These are phyloP conservation scores for Gisinianus flammeolus DNA, from an alignment of 2,888 invertebrate species.

Conservation along the genomic window DNA sequence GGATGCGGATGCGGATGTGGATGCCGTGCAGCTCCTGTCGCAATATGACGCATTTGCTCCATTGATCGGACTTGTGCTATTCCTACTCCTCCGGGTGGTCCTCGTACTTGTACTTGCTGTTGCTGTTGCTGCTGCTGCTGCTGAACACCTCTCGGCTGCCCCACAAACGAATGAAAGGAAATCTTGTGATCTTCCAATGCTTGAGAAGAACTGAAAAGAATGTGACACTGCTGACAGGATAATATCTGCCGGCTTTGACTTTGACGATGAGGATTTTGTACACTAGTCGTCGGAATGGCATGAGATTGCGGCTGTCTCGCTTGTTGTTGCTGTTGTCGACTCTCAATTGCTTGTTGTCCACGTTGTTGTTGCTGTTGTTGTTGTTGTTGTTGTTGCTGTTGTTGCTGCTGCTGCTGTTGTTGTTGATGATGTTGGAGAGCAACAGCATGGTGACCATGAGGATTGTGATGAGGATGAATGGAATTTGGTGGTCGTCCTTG, in stretches of 20 bases:
- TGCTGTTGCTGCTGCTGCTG: background rate
- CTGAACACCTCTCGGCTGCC: background rate
- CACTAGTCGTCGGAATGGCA: background rate
- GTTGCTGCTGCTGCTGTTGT: background rate
- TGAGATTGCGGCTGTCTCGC: background rate
- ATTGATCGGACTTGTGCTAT: background rate
- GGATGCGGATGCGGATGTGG: too few species aligned
- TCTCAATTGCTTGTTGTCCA: too few species aligned
- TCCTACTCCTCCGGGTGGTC: background rate
- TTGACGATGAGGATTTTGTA: slow-evolving; percentile 2
- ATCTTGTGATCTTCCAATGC: slow-evolving; percentile 48
- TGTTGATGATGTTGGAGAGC: background rate
- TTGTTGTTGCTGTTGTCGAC: background rate
- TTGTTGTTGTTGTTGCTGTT: background rate
- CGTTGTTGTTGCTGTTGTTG: background rate
- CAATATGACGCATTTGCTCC: slow-evolving; percentile 31
- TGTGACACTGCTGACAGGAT: slow-evolving; percentile 38
- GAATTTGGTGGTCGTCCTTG: background rate
- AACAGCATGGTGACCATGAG: background rate
- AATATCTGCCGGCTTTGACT: background rate
- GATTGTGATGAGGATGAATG: background rate
- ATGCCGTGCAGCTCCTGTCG: too few species aligned
- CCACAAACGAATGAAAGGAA: slow-evolving; percentile 30
- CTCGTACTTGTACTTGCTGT: background rate
- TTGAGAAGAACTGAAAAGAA: slow-evolving; percentile 39